Evolutionary conservation across 2,888 invertebrate genomes (phyloP).

Genomic region (Furcula furcula): DNA sequence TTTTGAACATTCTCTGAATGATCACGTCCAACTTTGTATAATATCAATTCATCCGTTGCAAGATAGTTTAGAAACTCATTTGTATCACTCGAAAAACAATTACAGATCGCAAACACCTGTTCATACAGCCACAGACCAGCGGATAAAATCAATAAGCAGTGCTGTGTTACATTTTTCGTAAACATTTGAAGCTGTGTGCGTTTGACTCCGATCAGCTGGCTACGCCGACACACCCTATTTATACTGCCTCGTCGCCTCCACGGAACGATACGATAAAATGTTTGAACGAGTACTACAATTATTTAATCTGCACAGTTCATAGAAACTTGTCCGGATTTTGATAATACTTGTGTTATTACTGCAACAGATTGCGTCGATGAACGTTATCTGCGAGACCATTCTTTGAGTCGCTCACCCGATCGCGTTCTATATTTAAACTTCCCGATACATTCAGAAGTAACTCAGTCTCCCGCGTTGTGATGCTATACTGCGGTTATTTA

Average conservation of each 20-base stretch:
- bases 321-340: conserved; percentile 23
- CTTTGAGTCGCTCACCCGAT: conserved; percentile 40
- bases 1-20: neutral
- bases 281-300: conserved; percentile 13
- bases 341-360: too few species aligned
- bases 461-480: conserved; percentile 50
- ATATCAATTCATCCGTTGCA: neutral
- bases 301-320: conserved; percentile 13
- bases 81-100: conserved; percentile 23
- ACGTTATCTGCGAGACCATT: conserved; percentile 46
- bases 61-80: conserved; percentile 9
- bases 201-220: conserved; percentile 63
- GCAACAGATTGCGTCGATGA: too few species aligned
- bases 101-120: conserved; percentile 48
- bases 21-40: neutral
- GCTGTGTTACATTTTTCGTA: conserved; percentile 44
- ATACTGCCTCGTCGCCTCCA: conserved; percentile 13
- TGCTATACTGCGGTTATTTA: conserved; percentile 52
- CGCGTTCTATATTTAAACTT: conserved; percentile 60
- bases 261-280: conserved; percentile 12
- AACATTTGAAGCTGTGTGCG: conserved; percentile 57
- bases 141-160: conserved; percentile 64
- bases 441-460: conserved; percentile 54
- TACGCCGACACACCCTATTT: conserved; percentile 53
- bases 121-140: conserved; percentile 33